These are phyloP conservation scores for Chondrilla cf. caribensis DNA, from an alignment of 37 sponge, comb jelly and placozoan species.

Conservation along the genomic window DNA sequence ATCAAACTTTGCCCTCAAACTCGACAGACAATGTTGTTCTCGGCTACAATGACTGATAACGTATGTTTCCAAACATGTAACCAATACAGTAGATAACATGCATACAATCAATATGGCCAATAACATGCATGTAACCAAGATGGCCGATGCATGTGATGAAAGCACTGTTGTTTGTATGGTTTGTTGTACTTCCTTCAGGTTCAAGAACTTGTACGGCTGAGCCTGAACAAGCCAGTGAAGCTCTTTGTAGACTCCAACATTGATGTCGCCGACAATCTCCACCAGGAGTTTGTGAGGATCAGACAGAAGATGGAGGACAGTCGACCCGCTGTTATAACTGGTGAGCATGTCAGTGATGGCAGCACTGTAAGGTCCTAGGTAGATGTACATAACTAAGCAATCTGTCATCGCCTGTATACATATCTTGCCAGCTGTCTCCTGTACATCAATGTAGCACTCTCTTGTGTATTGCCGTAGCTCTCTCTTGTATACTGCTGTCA, in stretches of 20 bases:
- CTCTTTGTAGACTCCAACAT: conserved; percentile 96
- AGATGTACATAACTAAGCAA: too few species aligned
- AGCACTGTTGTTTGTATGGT: too few species aligned
- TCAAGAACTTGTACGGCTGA: conserved; percentile 84
- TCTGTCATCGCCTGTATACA: too few species aligned
- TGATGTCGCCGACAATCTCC: conserved; percentile 87
- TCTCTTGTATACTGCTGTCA: too few species aligned
- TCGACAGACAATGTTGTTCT: conserved; percentile 97
- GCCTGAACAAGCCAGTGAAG: conserved; percentile 88
- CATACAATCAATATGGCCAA: too few species aligned
- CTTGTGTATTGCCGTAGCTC: too few species aligned
- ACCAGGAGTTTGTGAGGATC: conserved; percentile 95
- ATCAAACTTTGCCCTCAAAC: conserved; percentile 77
- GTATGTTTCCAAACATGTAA: conserved; percentile 40
- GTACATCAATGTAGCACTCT: not conserved
- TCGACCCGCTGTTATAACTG: conserved; percentile 79
- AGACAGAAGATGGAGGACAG: conserved; percentile 64
- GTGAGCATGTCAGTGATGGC: conserved; percentile 13
- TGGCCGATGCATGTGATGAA: too few species aligned
- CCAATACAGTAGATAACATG: too few species aligned
- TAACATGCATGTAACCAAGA: too few species aligned
- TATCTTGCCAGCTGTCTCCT: not conserved
- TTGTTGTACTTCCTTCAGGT: conserved; percentile 56
- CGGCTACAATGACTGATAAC: conserved; percentile 99
- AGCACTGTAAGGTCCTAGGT: too few species aligned